These are phyloP conservation scores for Caenorhabditis afra DNA, from an alignment of 2,888 invertebrate genomes.

Conservation along the genomic window DNA sequence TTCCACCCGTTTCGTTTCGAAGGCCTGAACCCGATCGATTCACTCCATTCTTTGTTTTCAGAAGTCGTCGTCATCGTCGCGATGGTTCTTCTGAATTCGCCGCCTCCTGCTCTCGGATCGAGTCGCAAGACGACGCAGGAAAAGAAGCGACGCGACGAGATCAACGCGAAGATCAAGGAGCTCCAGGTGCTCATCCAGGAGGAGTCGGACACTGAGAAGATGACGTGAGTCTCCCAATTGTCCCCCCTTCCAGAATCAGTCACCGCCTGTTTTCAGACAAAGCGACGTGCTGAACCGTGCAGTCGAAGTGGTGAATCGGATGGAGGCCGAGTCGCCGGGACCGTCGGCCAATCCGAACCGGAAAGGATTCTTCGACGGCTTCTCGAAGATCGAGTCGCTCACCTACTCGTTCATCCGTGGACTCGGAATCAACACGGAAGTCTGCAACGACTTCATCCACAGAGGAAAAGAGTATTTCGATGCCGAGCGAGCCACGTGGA, in stretches of 20 bases:
- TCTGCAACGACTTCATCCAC: conserved; percentile 40
- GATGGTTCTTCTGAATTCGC: conserved; percentile 28
- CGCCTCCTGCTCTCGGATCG: conserved; percentile 12
- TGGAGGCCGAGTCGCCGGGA: conserved; percentile 51
- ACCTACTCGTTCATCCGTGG: conserved; percentile 37
- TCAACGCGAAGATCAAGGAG: conserved; percentile 56
- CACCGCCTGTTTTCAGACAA: conserved; percentile 31
- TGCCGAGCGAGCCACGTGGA: conserved; percentile 11
- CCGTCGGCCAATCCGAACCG: conserved; percentile 50
- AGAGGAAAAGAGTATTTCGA: conserved; percentile 35
- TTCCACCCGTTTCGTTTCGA: background rate
- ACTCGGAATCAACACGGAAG: conserved; percentile 33
- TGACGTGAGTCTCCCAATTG: conserved; percentile 39
- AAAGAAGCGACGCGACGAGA: conserved; percentile 56
- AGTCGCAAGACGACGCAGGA: conserved; percentile 51
- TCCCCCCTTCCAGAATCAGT: too few species aligned
- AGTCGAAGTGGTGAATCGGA: conserved; percentile 51
- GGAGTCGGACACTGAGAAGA: conserved; percentile 31
- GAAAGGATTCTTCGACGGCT: conserved; percentile 59
- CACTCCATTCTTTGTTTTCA: too few species aligned
- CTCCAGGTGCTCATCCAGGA: conserved; percentile 41
- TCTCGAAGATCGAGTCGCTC: conserved; percentile 22
- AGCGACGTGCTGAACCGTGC: conserved; percentile 46
- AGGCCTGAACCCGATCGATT: background rate
- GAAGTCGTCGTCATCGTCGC: background rate